Percentiles rank a stretch among this genome's conserved stretches.
phyloP scores from a whole-genome alignment of 2,888 invertebrate species.

The Spisula solida region DNA sequence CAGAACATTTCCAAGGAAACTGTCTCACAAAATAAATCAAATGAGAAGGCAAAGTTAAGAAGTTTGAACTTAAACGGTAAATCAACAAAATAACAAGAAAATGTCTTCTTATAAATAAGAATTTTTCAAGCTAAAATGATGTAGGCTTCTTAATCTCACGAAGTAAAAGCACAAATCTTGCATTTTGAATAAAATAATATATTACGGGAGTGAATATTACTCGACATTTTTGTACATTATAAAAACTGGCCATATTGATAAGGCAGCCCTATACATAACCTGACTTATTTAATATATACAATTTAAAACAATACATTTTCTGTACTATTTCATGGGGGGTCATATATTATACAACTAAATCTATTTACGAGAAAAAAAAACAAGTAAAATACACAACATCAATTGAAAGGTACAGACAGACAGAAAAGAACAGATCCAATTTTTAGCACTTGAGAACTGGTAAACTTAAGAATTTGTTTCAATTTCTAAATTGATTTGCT shows the following conservation, averaged over 20 bases:
- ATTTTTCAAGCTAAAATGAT: neutral
- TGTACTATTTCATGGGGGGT: neutral
- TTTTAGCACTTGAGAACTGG: conserved; percentile 6
- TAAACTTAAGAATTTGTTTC: neutral
- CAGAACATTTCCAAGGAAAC: neutral
- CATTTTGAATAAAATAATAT: neutral
- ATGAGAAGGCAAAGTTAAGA: neutral
- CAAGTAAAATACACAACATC: conserved; percentile 16
- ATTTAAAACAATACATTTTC: conserved; percentile 11
- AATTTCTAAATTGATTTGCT: too few species aligned
- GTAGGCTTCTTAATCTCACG: neutral
- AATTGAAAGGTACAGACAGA: neutral
- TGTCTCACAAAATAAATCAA: conserved; percentile 3
- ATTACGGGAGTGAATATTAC: neutral
- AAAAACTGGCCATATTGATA: conserved; percentile 10
- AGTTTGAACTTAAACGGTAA: neutral
- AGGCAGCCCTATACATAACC: conserved; percentile 11
- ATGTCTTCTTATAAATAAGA: neutral
- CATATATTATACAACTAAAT: conserved; percentile 6
- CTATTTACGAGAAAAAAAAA: conserved; percentile 10
- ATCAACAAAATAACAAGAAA: neutral
- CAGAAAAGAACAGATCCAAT: neutral
- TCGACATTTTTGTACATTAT: neutral
- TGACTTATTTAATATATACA: conserved; percentile 7
- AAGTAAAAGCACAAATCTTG: neutral